Evolutionary conservation across 2,888 invertebrate species (phyloP).

Genomic region (Cylloceria caligata): DNA sequence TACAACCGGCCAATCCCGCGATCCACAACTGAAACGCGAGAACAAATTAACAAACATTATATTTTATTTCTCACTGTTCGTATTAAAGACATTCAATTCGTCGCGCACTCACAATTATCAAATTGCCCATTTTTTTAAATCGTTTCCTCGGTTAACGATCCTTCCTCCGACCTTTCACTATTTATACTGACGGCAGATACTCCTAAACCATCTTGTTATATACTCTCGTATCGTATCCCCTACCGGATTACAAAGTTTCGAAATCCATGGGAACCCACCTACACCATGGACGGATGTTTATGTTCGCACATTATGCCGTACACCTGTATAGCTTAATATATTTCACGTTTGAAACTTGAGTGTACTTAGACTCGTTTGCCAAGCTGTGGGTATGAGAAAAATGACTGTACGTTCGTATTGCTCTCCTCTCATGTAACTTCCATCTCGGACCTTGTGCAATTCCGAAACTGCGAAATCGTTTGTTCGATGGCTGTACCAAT

Average conservation of each 20-base stretch:
- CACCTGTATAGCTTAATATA: slow-evolving; percentile 13
- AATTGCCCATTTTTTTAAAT: slow-evolving; percentile 49
- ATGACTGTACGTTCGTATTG: slow-evolving; percentile 35
- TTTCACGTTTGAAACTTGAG: slow-evolving; percentile 6
- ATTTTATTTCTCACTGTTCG: not conserved
- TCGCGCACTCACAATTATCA: slow-evolving; percentile 60
- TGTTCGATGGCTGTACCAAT: slow-evolving; percentile 73
- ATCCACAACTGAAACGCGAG: slow-evolving; percentile 73
- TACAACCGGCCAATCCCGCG: slow-evolving; percentile 67
- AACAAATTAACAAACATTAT: slow-evolving; percentile 1
- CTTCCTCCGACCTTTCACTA: slow-evolving; percentile 44
- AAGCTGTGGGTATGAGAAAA: slow-evolving; percentile 73
- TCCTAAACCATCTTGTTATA: slow-evolving; percentile 52
- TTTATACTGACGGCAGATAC: slow-evolving; percentile 50
- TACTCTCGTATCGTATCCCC: slow-evolving; percentile 28
- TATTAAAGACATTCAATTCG: not conserved
- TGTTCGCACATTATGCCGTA: slow-evolving; percentile 72
- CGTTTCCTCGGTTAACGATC: slow-evolving; percentile 18
- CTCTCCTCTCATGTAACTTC: not conserved
- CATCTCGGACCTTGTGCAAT: slow-evolving; percentile 66
- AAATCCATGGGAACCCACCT: slow-evolving; percentile 76
- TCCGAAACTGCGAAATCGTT: slow-evolving; percentile 75
- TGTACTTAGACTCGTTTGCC: not conserved
- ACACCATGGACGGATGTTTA: slow-evolving; percentile 76
- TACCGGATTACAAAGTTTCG: slow-evolving; percentile 68